phyloP scores from a whole-genome alignment of 1,140 invertebrate species.

The Vanessa atalanta region DNA sequence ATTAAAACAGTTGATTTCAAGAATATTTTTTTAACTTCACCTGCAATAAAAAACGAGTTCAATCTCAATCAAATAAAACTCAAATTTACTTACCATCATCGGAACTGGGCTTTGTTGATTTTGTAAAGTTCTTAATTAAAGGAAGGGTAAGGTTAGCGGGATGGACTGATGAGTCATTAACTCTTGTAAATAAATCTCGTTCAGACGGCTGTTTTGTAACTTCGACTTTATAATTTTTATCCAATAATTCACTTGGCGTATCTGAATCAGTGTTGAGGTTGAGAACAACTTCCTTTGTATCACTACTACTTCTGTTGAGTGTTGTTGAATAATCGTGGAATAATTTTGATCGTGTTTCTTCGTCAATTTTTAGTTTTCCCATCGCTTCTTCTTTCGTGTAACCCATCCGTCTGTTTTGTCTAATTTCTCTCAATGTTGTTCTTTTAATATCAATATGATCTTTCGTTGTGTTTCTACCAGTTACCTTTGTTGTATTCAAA shows the following conservation, averaged over 20 bases:
- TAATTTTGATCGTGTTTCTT: conserved; percentile 61
- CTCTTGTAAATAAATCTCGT: conserved; percentile 15
- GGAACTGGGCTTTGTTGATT: conserved; percentile 44
- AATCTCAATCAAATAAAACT: conserved; percentile 16
- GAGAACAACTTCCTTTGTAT: not conserved
- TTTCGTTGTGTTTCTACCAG: not conserved
- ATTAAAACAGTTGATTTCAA: not conserved
- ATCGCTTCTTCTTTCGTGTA: conserved; percentile 50
- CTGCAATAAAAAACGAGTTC: not conserved
- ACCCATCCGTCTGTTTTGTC: conserved; percentile 21
- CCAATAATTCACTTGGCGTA: not conserved
- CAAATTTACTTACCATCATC: conserved; percentile 53
- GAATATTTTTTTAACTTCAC: not conserved
- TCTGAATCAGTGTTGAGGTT: not conserved
- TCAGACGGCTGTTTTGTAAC: conserved; percentile 11
- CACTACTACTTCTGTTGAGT: conserved; percentile 48
- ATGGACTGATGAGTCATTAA: conserved; percentile 45
- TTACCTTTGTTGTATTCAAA: not conserved
- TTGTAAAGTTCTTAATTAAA: conserved; percentile 42
- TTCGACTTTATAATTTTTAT: conserved; percentile 5
- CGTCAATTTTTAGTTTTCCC: conserved; percentile 66
- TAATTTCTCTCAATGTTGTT: conserved; percentile 9
- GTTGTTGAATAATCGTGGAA: conserved; percentile 67
- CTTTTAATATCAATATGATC: conserved; percentile 11
- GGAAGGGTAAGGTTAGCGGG: conserved; percentile 43